These are phyloP conservation scores for Neotragus moschatus DNA, from an alignment of 2,113 vertebrate genomes.

Conservation along the genomic window DNA sequence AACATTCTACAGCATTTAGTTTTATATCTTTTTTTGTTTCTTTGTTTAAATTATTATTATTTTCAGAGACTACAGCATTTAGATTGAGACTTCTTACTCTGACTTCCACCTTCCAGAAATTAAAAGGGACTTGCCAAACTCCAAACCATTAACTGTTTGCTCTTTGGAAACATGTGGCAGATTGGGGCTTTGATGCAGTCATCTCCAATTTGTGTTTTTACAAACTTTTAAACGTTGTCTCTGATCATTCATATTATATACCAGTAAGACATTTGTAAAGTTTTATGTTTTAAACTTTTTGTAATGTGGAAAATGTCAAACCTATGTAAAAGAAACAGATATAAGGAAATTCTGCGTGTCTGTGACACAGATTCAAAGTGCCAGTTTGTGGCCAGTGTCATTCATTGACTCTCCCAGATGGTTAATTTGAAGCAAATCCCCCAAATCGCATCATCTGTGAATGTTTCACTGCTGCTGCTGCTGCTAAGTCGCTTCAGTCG, in stretches of 20 bases:
- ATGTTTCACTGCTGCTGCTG: too few relatives aligned
- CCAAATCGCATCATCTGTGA: not conserved
- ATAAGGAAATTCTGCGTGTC: not conserved
- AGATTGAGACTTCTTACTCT: not conserved
- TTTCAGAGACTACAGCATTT: not conserved
- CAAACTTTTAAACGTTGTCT: not conserved
- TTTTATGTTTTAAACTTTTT: not conserved
- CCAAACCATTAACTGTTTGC: not conserved
- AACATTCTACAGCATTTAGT: not conserved
- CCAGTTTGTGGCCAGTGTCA: not conserved
- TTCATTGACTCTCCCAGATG: not conserved
- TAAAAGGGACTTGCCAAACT: not conserved
- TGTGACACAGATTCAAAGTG: not conserved
- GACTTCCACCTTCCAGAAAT: not conserved
- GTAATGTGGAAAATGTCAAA: not conserved
- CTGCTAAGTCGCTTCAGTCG: too few relatives aligned
- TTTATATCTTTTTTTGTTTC: not conserved
- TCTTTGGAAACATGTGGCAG: not conserved
- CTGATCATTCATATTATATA: not conserved
- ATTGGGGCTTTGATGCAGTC: accelerated
- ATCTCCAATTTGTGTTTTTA: not conserved
- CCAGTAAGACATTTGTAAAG: not conserved
- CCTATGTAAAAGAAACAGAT: not conserved
- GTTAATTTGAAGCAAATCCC: not conserved
- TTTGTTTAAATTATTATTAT: not conserved